These are phyloP conservation scores for Rhizoglyphus robini DNA, from an alignment of 1,140 invertebrate species.

Conservation along the genomic window DNA sequence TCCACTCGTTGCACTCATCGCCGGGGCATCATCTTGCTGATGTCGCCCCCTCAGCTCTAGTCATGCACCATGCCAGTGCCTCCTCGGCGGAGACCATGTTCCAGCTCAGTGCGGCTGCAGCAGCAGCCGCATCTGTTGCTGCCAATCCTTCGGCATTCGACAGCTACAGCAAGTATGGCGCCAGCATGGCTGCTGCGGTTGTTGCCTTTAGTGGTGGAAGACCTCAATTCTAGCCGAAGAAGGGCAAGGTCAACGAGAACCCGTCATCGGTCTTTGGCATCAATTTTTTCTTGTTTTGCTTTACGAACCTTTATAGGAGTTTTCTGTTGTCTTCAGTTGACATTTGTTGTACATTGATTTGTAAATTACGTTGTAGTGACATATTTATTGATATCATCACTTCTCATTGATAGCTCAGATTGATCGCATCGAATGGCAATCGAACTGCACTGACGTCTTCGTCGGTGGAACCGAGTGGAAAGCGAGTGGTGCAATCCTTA, in stretches of 20 bases:
- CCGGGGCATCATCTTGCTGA: constrained; percentile 19
- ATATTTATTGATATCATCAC: neutral
- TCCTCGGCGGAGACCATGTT: constrained; percentile 16
- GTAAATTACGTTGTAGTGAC: neutral
- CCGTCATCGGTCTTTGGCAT: too few relatives aligned
- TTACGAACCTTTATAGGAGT: too few relatives aligned
- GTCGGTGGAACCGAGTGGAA: neutral
- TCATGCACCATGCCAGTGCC: constrained; percentile 17
- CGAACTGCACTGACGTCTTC: neutral
- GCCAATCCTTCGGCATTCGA: constrained; percentile 1
- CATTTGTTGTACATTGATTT: neutral
- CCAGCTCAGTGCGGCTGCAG: constrained; percentile 18
- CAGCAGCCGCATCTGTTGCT: neutral
- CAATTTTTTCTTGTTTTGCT: neutral
- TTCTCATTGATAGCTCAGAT: neutral
- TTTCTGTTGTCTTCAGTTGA: too few relatives aligned
- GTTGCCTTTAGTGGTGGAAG: constrained; percentile 2
- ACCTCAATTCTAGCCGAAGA: constrained; percentile 7
- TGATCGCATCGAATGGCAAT: neutral
- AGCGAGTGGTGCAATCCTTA: neutral
- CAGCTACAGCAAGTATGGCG: neutral
- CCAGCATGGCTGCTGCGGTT: neutral
- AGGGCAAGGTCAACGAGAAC: too few relatives aligned
- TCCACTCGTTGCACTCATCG: neutral
- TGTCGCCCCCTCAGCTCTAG: constrained; percentile 22